These are phyloP conservation scores for Loripinus fragilis DNA, from an alignment of 2,888 invertebrate species.

Conservation along the genomic window DNA sequence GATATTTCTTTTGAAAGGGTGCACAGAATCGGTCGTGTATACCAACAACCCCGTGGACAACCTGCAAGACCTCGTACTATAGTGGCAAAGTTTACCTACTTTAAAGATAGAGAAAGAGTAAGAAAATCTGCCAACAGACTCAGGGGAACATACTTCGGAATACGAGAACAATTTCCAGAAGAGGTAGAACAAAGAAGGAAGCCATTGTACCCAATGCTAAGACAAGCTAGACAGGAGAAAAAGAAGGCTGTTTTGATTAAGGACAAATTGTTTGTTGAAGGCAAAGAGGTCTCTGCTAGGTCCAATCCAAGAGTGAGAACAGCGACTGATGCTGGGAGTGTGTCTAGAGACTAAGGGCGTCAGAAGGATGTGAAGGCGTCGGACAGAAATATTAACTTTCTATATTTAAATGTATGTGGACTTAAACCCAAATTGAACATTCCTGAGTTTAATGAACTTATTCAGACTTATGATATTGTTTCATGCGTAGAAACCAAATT, in stretches of 20 bases:
- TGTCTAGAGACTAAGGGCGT: neutral
- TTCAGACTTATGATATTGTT: neutral
- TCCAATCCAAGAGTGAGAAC: neutral
- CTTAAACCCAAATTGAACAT: neutral
- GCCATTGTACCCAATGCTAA: constrained; percentile 4
- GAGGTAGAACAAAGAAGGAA: constrained; percentile 1
- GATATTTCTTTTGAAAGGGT: constrained; percentile 6
- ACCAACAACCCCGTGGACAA: neutral
- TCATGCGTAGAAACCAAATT: neutral
- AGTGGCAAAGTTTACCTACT: constrained; percentile 9
- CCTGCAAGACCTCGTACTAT: neutral
- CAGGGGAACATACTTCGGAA: too few relatives aligned
- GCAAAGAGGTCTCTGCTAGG: neutral
- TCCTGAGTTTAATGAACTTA: neutral
- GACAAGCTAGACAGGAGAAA: neutral
- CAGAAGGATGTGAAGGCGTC: neutral
- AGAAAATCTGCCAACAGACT: too few relatives aligned
- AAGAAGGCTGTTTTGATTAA: neutral
- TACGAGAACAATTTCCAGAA: neutral
- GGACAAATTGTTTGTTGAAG: neutral
- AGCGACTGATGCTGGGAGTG: neutral
- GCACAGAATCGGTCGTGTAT: neutral
- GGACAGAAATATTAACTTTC: neutral
- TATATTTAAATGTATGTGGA: neutral
- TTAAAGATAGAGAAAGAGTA: constrained; percentile 18